These are phyloP conservation scores for Sepioteuthis lessoniana DNA, from an alignment of 2,888 invertebrate genomes.

Conservation along the genomic window DNA sequence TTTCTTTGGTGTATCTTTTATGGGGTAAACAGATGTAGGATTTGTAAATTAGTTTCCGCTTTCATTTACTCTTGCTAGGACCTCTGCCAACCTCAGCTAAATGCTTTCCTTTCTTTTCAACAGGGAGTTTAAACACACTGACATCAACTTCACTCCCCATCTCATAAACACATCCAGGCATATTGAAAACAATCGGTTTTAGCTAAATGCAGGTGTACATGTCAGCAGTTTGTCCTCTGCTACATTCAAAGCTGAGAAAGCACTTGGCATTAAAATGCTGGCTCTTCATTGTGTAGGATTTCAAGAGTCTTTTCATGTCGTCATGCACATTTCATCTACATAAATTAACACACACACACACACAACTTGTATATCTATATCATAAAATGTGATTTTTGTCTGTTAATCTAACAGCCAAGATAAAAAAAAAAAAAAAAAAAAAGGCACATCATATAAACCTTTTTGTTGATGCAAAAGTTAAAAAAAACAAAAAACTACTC, in stretches of 20 bases:
- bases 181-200: neutral
- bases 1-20: too few species aligned
- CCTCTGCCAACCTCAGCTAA: slow-evolving; percentile 8
- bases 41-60: too few species aligned
- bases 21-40: too few species aligned
- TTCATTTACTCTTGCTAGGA: too few species aligned
- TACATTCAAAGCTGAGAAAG: slow-evolving; percentile 33
- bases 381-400: too few species aligned
- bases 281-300: neutral
- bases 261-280: slow-evolving; percentile 20
- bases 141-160: neutral
- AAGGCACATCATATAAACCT: too few species aligned
- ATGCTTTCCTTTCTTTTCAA: neutral
- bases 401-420: too few species aligned
- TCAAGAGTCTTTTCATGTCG: neutral
- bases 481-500: too few species aligned
- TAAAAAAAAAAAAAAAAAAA: too few species aligned
- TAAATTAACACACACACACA: neutral
- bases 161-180: neutral
- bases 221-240: slow-evolving; percentile 7
- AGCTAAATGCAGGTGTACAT: neutral
- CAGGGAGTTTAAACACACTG: neutral
- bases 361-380: too few species aligned
- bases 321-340: neutral
- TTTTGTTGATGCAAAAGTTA: too few species aligned